Base-by-base conservation (phyloP, 2,113 vertebrate species). In the Lasiurus cinereus region DNA sequence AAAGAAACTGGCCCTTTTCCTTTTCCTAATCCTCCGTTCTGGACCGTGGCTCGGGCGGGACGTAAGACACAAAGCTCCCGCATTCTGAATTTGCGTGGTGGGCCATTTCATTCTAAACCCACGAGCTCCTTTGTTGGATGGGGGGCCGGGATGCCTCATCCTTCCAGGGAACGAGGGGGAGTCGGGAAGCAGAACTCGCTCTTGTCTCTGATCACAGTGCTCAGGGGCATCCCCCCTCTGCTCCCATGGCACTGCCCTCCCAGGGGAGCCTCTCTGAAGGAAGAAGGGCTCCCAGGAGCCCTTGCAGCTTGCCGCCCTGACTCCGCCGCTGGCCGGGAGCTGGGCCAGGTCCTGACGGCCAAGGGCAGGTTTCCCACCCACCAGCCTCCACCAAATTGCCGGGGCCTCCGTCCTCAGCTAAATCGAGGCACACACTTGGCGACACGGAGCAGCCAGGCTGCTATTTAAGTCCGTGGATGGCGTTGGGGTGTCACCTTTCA, bases 381-480 rank as follows among this genome's bases (percentile, higher is more conserved):
- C 11, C 1, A 56, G 18, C 16, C 50, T 80, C 87, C 19, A 22
- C 27, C 78, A 33, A 66, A 56, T 50, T 8, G 76, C 52, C 43
- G 66, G 87, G n/a, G 29, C 36, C 52, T 64, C 36, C 11, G 12
- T 89, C 89, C 85, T 83, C 70, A 9, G 52, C 56, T 89, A 33
- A 91, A 88, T 79, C 79, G 29, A 36, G 46, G 64, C 4, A 24
- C 66, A 73, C 50, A 50, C 72, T 87, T 77, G 88, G 27, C 24
- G 67, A 24, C 1, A 6, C 21, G 48, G 22, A 10, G 29, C 59
- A 96, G 48, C 80, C 82, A 80, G 43, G 86, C 48, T 95, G 92
- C 96, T 92, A 92, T 94, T 97, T 94, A 64, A 72, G 92, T 94
- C 90, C 77, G 27, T 1, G 33, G 73, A 78, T 87, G 94, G 80